phyloP scores from a whole-genome alignment of 2,797 vertebrate species.

The Poeciliopsis paucimaculata region DNA sequence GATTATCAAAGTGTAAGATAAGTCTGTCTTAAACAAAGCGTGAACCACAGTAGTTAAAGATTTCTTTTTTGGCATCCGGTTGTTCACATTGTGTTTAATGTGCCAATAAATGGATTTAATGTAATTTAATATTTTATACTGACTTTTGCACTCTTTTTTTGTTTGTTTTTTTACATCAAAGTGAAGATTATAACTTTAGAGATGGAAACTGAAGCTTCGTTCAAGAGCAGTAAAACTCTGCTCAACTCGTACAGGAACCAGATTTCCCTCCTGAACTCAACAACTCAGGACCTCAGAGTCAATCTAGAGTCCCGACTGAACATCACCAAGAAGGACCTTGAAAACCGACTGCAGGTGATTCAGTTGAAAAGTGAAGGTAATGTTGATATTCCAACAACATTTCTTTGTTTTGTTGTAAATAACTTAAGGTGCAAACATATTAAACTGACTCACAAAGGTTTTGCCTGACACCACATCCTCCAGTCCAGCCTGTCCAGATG shows the following conservation, averaged over 20 bases:
- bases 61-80: rapidly evolving
- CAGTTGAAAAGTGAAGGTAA: background rate
- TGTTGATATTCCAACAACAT: background rate
- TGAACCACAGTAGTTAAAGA: background rate
- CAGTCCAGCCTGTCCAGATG: too few relatives aligned
- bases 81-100: background rate
- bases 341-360: background rate
- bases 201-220: background rate
- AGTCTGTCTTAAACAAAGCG: background rate
- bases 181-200: background rate
- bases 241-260: background rate
- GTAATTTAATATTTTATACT: too few relatives aligned
- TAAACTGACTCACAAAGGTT: background rate
- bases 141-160: too few relatives aligned
- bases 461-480: background rate
- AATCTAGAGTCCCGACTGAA: background rate
- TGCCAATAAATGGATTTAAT: background rate
- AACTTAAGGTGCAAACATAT: background rate
- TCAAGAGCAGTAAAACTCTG: background rate
- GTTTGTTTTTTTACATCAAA: too few relatives aligned
- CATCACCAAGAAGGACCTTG: background rate
- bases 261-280: background rate
- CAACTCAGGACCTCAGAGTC: background rate
- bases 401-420: background rate
- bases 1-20: background rate